phyloP scores from a whole-genome alignment of 2,113 vertebrate genomes.

The Saimiri boliviensis region DNA sequence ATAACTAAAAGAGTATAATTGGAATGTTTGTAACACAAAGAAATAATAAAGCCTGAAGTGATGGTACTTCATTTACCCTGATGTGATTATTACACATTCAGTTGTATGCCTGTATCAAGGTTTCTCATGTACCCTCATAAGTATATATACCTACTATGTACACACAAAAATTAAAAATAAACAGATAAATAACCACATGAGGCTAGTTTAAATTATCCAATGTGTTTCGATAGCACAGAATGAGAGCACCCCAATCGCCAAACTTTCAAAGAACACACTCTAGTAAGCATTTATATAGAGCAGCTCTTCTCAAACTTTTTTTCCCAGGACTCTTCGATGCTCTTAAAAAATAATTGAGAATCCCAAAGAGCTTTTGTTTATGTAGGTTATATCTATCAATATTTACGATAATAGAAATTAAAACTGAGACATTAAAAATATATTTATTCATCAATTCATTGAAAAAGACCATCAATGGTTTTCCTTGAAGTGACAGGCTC shows the following conservation, averaged over 20 bases:
- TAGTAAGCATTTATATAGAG: neutral
- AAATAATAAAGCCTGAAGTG: too few species aligned
- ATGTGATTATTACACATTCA: too few species aligned
- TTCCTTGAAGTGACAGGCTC: neutral
- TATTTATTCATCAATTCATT: neutral
- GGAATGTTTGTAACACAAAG: too few species aligned
- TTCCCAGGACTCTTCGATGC: neutral
- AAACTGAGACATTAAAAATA: neutral
- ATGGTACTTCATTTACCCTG: too few species aligned
- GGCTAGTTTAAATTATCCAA: neutral
- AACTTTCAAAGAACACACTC: neutral
- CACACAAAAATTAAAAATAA: too few species aligned
- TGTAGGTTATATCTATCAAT: neutral
- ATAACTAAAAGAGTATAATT: too few species aligned
- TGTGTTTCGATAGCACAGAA: neutral
- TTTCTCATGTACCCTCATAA: too few species aligned
- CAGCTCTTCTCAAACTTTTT: neutral
- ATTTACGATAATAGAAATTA: neutral
- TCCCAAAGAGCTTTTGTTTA: neutral
- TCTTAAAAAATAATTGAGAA: neutral
- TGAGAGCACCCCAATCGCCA: neutral
- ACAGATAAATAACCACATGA: neutral
- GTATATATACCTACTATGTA: too few species aligned
- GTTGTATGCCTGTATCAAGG: too few species aligned
- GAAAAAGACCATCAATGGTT: neutral